Base-by-base conservation (phyloP, 2,888 invertebrate genomes). In the Drosophila quinaria region DNA sequence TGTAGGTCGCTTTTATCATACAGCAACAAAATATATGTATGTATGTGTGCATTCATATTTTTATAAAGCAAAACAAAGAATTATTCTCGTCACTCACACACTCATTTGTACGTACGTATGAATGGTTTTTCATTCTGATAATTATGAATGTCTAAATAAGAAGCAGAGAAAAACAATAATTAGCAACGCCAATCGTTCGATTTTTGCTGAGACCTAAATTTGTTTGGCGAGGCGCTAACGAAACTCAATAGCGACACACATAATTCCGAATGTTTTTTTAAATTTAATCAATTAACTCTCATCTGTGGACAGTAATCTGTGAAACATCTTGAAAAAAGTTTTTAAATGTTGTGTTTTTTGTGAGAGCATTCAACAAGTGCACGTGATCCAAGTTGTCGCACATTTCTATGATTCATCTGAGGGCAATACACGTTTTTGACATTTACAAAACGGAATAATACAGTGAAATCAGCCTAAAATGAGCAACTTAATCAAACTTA, bases 341-440 rank as follows among this genome's bases (percentile, higher is more conserved):
- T 44, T 2, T 22, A 6, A 22, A 6, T 22, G 2, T 44, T 2
- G 0, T 44, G 1, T 17, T 41, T 19, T 44, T 44, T 25, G 46
- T n/a, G 1, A 10, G 8, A 49, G 8, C 55, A 67, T 39, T 49
- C 73, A 77, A 77, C 78, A 72, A 77, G 78, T 37, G 62, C 73
- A 67, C 68, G 56, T 72, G 67, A n/a, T 67, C 22, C 29, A 39
- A 59, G 37, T 41, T 31, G 25, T 54, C 35, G 15, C 29, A 50
- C 10, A 29, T 49, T 35, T 17, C 42, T 29, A 51, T 22, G 61
- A 42, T 65, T 62, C 63, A 61, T 15, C n/a, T 56, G 73, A 75
- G 80, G 81, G 78, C 80, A 87, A 80, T 70, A 78, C 76, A 85
- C 79, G 74, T 67, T 72, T 69, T 66, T 82, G 78, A 68, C 81